phyloP scores from a whole-genome alignment of 2,888 invertebrate species.

The Chrysolina americana region DNA sequence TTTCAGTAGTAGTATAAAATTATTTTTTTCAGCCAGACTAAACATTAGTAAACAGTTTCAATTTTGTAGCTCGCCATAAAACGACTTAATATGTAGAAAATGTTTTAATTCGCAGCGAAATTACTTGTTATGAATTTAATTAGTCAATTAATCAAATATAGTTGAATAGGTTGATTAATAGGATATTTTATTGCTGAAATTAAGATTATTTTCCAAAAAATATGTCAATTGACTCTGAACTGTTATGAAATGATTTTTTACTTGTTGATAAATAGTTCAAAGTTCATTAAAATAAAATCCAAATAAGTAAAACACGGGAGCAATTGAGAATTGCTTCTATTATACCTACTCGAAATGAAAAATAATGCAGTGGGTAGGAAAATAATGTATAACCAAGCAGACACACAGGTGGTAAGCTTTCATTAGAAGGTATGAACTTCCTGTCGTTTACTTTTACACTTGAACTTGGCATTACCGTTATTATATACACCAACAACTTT shows the following conservation, averaged over 20 bases:
- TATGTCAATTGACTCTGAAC: too few species aligned
- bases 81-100: background rate
- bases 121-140: too few species aligned
- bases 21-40: background rate
- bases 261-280: background rate
- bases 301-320: background rate
- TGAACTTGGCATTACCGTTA: conserved; percentile 22
- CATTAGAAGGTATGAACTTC: conserved; percentile 8
- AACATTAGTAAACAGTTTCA: background rate
- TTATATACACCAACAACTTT: background rate
- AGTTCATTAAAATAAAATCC: background rate
- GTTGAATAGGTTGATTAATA: background rate
- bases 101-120: too few species aligned
- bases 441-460: conserved; percentile 11
- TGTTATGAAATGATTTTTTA: background rate
- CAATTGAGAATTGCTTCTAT: background rate
- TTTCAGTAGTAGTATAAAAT: too few species aligned
- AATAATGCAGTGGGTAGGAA: background rate
- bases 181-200: background rate
- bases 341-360: background rate
- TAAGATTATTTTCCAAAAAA: background rate
- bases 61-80: background rate
- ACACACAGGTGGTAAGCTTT: background rate
- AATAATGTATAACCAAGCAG: background rate
- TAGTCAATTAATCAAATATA: too few species aligned